Evolutionary conservation across 2,888 invertebrate genomes (phyloP).

Genomic region (Catotricha subobsoleta): DNA sequence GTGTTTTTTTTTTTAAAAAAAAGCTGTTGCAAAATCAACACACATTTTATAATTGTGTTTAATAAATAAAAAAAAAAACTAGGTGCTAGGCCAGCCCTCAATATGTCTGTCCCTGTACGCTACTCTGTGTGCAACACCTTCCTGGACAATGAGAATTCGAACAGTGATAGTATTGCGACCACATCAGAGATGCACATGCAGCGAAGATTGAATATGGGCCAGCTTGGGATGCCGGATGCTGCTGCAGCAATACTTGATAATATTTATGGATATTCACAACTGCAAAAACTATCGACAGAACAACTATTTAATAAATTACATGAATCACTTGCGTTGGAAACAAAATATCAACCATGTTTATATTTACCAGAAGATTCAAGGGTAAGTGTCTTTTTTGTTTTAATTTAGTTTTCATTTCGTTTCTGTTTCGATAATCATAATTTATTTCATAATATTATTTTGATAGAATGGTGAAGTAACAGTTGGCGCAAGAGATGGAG

Average conservation of each 20-base stretch:
- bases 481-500: conserved; percentile 56
- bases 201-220: conserved; percentile 35
- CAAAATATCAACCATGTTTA: conserved; percentile 51
- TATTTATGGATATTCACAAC: not conserved
- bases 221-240: conserved; percentile 45
- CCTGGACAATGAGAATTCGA: conserved; percentile 14
- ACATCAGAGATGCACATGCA: conserved; percentile 26
- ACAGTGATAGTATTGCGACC: conserved; percentile 16
- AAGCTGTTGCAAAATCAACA: too few species aligned
- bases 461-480: conserved; percentile 52
- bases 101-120: conserved; percentile 33
- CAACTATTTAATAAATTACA: conserved; percentile 38
- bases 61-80: too few species aligned
- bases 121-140: conserved; percentile 23
- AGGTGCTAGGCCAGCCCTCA: conserved; percentile 34
- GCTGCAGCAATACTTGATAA: conserved; percentile 22
- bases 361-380: conserved; percentile 43
- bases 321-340: conserved; percentile 49
- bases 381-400: conserved; percentile 27
- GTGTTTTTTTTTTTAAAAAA: too few species aligned
- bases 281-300: conserved; percentile 19
- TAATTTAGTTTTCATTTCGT: not conserved
- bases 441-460: not conserved
- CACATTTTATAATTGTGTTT: too few species aligned
- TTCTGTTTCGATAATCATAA: conserved; percentile 5